Evolutionary conservation across 2,888 invertebrate species (phyloP).

Genomic region (Rhyacophila evoluta): DNA sequence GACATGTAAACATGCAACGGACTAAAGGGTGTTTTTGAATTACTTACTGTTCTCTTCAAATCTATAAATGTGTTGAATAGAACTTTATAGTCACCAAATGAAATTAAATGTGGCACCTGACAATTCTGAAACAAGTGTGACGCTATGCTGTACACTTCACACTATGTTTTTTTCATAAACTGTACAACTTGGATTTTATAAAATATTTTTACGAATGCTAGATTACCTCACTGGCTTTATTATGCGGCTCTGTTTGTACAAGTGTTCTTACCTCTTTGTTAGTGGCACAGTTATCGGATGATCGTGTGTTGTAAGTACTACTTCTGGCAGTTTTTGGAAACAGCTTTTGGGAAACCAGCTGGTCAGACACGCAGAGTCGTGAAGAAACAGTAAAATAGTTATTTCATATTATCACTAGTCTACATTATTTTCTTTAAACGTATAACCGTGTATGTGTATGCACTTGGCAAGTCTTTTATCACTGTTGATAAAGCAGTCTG

Average conservation of each 20-base stretch:
- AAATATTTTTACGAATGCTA: constrained; percentile 19
- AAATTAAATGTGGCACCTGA: not conserved
- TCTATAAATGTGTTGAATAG: not conserved
- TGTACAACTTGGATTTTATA: constrained; percentile 5
- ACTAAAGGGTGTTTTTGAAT: too few species aligned
- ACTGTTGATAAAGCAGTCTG: constrained; percentile 39
- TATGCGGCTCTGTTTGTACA: constrained; percentile 47
- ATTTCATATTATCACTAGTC: constrained; percentile 54
- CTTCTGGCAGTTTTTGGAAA: constrained; percentile 24
- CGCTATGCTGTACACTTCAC: constrained; percentile 22
- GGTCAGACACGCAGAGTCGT: constrained; percentile 51
- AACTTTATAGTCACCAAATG: not conserved
- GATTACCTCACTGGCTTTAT: constrained; percentile 45
- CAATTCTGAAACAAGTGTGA: not conserved
- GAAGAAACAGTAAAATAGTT: constrained; percentile 48
- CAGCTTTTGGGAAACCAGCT: constrained; percentile 51
- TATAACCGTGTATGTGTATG: not conserved
- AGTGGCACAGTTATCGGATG: not conserved
- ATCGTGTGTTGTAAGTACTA: not conserved
- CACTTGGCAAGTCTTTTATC: constrained; percentile 33
- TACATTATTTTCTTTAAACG: constrained; percentile 41
- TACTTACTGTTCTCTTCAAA: too few species aligned
- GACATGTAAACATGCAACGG: too few species aligned
- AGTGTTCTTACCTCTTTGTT: constrained; percentile 42
- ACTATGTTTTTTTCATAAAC: constrained; percentile 39